phyloP scores from a whole-genome alignment of 23 tunicate genomes.

The Botrylloides violaceus region DNA sequence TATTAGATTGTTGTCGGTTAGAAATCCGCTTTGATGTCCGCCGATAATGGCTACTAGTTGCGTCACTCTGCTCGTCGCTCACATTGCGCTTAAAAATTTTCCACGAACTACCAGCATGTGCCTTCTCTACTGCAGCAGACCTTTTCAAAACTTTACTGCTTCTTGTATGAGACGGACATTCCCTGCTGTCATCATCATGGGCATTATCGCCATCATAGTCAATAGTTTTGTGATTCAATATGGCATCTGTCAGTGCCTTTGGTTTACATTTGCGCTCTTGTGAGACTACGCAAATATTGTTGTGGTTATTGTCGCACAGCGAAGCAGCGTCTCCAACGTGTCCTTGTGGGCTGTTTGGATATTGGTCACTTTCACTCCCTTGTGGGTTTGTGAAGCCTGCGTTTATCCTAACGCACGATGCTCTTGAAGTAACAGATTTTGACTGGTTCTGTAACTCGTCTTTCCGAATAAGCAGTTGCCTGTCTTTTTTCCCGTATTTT shows the following conservation, averaged over 20 bases:
- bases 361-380: too few relatives aligned
- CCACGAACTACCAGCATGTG: too few relatives aligned
- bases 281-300: background rate
- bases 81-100: background rate
- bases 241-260: background rate
- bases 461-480: background rate
- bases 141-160: conserved; percentile 2
- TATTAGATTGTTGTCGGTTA: background rate
- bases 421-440: background rate
- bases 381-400: conserved; percentile 12
- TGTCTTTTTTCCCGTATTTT: conserved; percentile 1
- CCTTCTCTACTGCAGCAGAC: background rate
- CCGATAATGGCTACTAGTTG: background rate
- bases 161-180: background rate
- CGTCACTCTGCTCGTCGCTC: background rate
- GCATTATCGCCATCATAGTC: background rate
- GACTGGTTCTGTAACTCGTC: background rate
- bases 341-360: background rate
- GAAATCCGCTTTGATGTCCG: background rate
- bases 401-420: conserved; percentile 24
- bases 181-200: background rate
- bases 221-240: background rate
- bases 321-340: background rate
- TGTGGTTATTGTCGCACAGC: background rate
- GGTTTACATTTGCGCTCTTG: background rate